Evolutionary conservation across 2,113 vertebrate species (phyloP).

Genomic region (Hydrolagus affinis): DNA sequence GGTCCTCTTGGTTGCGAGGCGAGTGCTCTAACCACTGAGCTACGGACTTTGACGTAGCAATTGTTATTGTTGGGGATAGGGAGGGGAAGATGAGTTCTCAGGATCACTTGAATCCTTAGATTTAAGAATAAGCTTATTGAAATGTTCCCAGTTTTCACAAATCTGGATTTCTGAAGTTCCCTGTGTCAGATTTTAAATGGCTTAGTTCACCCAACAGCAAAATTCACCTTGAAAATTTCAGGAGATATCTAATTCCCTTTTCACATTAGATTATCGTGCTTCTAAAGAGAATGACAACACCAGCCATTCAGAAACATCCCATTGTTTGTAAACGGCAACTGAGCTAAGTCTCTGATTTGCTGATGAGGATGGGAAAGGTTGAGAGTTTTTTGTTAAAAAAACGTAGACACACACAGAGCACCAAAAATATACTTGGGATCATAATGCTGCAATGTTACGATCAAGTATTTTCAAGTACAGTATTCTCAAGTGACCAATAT

Average conservation of each 20-base stretch:
- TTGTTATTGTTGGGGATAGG: not conserved
- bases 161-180: not conserved
- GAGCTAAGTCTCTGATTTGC: not conserved
- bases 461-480: not conserved
- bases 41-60: not conserved
- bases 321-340: not conserved
- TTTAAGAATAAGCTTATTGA: not conserved
- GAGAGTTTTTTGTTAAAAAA: not conserved
- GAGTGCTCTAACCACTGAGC: too few relatives aligned
- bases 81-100: not conserved
- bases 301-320: not conserved
- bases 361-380: not conserved
- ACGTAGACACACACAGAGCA: too few relatives aligned
- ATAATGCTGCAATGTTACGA: not conserved
- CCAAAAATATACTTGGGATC: not conserved
- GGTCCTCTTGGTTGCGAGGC: too few relatives aligned
- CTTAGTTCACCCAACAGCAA: not conserved
- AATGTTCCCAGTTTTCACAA: not conserved
- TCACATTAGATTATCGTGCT: not conserved
- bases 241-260: not conserved
- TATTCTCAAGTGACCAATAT: not conserved
- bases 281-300: not conserved
- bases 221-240: not conserved
- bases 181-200: not conserved
- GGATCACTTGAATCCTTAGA: not conserved